phyloP scores from a whole-genome alignment of 2,797 vertebrate genomes.

The Austrolebias charrua region DNA sequence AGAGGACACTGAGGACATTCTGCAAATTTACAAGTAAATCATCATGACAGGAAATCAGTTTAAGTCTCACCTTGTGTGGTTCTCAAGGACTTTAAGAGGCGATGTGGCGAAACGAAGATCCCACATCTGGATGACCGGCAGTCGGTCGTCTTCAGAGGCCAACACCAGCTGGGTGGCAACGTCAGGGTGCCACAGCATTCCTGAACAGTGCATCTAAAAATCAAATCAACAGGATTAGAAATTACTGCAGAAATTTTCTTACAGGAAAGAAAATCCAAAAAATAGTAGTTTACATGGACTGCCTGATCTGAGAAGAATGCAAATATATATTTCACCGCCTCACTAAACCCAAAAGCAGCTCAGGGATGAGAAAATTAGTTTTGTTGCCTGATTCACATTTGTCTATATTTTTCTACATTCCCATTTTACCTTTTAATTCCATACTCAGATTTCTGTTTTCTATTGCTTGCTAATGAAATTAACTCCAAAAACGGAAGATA shows the following conservation, averaged over 20 bases:
- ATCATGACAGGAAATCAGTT: neutral
- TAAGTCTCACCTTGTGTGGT: conserved; percentile 84
- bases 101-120: conserved; percentile 93
- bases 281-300: neutral
- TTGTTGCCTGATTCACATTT: no score
- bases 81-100: conserved; percentile 90
- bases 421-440: no score
- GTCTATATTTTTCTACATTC: no score
- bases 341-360: no score
- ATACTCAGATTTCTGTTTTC: no score
- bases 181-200: conserved; percentile 95
- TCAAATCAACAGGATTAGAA: conserved; percentile 10
- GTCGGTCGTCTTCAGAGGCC: conserved; percentile 91
- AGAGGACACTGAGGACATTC: neutral
- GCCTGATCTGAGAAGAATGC: neutral
- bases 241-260: neutral
- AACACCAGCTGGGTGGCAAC: conserved; percentile 92
- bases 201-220: conserved; percentile 91
- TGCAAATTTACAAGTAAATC: neutral
- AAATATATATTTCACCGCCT: neutral
- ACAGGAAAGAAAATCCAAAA: neutral
- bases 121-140: conserved; percentile 95
- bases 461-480: no score
- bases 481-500: no score
- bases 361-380: no score